phyloP scores from a whole-genome alignment of 2,797 vertebrate genomes.

The Anisognathus igniventris region DNA sequence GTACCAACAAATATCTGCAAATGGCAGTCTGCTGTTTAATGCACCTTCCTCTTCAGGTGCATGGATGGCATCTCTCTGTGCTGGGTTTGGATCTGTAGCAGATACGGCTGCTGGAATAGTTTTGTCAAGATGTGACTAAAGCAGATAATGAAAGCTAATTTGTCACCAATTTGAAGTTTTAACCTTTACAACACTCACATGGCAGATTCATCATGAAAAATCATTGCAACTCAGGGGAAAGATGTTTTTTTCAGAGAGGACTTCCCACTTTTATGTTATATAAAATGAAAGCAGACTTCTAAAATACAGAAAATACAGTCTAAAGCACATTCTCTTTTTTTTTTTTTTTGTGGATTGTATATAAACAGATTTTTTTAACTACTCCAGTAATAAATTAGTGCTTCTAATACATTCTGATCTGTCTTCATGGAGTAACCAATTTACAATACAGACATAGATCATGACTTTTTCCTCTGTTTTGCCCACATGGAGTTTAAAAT shows the following conservation, averaged over 20 bases:
- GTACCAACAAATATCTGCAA: constrained; percentile 62
- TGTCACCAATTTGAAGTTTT: neutral
- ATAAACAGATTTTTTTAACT: neutral
- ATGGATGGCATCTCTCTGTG: neutral
- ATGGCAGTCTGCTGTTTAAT: neutral
- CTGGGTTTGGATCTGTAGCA: neutral
- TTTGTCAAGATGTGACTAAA: constrained; percentile 20
- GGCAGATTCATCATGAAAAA: neutral
- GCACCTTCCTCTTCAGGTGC: neutral
- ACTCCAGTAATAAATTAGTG: neutral
- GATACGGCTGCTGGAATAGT: constrained; percentile 7
- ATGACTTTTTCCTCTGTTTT: neutral
- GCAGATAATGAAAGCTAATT: constrained; percentile 43
- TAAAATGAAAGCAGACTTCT: neutral
- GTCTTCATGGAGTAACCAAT: neutral
- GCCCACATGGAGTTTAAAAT: neutral
- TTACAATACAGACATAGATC: neutral
- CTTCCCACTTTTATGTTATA: neutral
- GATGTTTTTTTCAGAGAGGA: neutral
- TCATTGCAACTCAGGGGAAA: neutral
- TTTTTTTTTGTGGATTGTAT: neutral
- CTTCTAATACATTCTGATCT: neutral
- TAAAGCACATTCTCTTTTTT: rapidly evolving
- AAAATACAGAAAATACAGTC: neutral
- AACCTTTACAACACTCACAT: constrained; percentile 4